Percentiles rank a stretch among this genome's conserved stretches.
phyloP scores from a whole-genome alignment of 2,113 vertebrate genomes.

The Arothron firmamentum region DNA sequence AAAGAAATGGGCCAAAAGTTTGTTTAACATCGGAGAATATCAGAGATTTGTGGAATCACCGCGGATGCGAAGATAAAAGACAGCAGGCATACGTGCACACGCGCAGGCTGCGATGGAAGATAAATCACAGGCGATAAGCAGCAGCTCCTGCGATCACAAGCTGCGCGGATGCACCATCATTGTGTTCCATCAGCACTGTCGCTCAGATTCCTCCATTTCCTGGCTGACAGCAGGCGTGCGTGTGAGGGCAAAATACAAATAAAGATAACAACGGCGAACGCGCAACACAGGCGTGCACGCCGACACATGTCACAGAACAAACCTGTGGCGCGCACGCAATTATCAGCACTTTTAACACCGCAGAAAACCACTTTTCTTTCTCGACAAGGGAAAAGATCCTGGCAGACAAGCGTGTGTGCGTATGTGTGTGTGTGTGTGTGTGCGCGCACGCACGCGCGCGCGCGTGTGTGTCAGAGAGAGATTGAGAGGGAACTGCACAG shows the following conservation, averaged over 20 bases:
- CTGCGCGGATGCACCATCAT: conserved; percentile 34
- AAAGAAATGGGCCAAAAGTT: not conserved
- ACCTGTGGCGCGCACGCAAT: conserved; percentile 3
- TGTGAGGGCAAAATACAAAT: conserved; percentile 11
- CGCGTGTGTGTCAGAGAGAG: conserved; percentile 1
- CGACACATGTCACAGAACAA: conserved; percentile 2
- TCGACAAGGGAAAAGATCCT: conserved; percentile 6
- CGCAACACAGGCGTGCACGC: conserved; percentile 1
- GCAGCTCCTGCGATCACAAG: conserved; percentile 34
- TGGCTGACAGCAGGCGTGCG: conserved; percentile 8
- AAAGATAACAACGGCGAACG: conserved; percentile 9
- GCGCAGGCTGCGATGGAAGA: conserved; percentile 19
- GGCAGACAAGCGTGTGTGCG: not conserved
- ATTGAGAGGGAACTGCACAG: conserved; percentile 18
- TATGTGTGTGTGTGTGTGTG: not conserved
- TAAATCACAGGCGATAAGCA: conserved; percentile 34
- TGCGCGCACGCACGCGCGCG: not conserved
- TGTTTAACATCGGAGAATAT: not conserved
- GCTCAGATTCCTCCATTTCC: conserved; percentile 26
- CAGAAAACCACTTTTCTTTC: conserved; percentile 17
- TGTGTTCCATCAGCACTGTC: conserved; percentile 33
- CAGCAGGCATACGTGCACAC: not conserved
- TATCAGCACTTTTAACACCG: conserved; percentile 16
- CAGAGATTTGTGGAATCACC: too few species aligned
- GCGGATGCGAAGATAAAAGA: not conserved